A percentile compares a stretch with the other conserved stretches of the same genome.
phyloP scores from a whole-genome alignment of 2,113 vertebrate genomes.

The Callipepla californica region DNA sequence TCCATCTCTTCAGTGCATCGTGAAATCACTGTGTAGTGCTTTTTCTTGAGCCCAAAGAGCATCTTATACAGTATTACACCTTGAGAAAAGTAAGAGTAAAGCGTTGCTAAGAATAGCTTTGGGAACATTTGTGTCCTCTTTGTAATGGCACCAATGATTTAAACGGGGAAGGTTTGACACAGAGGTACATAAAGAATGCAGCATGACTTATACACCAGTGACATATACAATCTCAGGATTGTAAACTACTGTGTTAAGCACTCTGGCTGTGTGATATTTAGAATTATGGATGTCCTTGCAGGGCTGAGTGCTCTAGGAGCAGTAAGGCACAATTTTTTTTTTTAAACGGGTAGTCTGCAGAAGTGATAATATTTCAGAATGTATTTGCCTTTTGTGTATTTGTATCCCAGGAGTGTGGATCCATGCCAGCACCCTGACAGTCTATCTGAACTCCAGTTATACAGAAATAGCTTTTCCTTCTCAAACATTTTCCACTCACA shows the following conservation, averaged over 20 bases:
- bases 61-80: neutral
- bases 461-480: neutral
- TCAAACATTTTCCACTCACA: constrained; percentile 11
- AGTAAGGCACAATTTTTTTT: neutral
- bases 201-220: neutral
- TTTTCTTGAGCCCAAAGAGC: neutral
- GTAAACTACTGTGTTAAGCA: neutral
- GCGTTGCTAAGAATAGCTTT: neutral
- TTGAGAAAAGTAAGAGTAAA: neutral
- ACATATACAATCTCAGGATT: neutral
- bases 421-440: neutral
- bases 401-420: neutral
- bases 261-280: neutral
- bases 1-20: neutral
- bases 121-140: neutral
- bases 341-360: neutral
- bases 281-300: neutral
- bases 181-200: neutral
- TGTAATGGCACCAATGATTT: neutral
- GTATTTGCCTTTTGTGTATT: neutral
- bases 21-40: neutral
- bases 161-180: neutral
- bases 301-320: neutral
- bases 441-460: neutral
- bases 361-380: neutral